phyloP scores from a whole-genome alignment of 2,797 vertebrate species.

The Amazonetta brasiliensis region DNA sequence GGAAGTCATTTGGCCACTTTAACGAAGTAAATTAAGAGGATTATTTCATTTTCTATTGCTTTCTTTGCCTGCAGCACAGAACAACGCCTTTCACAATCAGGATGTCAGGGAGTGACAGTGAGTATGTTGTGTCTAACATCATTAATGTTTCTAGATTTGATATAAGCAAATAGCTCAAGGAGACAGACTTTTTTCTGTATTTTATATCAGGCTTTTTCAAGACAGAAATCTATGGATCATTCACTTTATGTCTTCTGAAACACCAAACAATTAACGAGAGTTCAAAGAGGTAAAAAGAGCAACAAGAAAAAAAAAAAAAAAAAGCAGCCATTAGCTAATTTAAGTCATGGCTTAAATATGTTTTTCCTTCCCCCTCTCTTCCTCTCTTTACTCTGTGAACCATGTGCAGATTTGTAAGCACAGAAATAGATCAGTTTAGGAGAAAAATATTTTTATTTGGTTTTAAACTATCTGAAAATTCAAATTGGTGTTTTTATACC shows the following conservation, averaged over 20 bases:
- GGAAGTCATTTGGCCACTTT: background rate
- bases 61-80: background rate
- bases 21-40: background rate
- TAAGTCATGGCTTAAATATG: background rate
- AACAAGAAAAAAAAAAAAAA: background rate
- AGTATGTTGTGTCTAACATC: background rate
- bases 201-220: background rate
- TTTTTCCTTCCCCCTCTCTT: background rate
- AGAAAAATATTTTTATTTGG: background rate
- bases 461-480: constrained; percentile 42
- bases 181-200: background rate
- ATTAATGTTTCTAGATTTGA: background rate
- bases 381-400: background rate
- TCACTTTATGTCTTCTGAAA: background rate
- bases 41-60: background rate
- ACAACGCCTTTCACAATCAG: background rate
- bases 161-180: background rate
- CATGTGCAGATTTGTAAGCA: constrained; percentile 19
- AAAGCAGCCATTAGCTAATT: background rate
- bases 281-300: background rate
- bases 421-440: background rate
- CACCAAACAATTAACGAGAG: background rate
- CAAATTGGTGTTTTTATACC: background rate
- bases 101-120: background rate
- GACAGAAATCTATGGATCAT: background rate